Conservation (phyloP, 2,888 invertebrate genomes). For the Cynaeus angustus region DNA sequence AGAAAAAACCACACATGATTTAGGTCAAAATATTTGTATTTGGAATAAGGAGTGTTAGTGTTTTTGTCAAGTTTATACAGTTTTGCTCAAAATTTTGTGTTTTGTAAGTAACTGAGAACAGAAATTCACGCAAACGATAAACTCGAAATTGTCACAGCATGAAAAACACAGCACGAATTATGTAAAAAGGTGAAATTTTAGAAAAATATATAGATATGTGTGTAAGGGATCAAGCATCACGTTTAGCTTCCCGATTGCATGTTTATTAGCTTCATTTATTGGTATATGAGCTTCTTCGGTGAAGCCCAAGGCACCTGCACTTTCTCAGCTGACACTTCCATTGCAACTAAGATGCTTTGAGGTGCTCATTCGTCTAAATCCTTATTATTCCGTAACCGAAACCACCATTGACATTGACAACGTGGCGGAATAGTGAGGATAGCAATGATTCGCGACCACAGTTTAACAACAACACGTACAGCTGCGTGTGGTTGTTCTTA, state of each 20-base stretch:
- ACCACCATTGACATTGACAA: too few species aligned
- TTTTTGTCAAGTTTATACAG: too few species aligned
- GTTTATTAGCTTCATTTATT: constrained; percentile 61
- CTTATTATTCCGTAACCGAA: constrained; percentile 17
- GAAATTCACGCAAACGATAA: too few species aligned
- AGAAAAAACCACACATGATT: too few species aligned
- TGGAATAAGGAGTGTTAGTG: too few species aligned
- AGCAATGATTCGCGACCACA: constrained; percentile 3
- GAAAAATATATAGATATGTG: neutral
- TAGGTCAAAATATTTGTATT: too few species aligned
- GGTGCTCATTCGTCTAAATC: constrained; percentile 15
- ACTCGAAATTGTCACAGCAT: too few species aligned
- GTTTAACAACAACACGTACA: too few species aligned
- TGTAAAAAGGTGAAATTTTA: too few species aligned
- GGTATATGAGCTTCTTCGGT: constrained; percentile 58
- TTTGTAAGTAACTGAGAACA: too few species aligned
- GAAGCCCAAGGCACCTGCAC: constrained; percentile 62
- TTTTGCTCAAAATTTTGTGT: too few species aligned
- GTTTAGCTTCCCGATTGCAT: constrained; percentile 62
- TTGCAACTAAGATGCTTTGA: constrained; percentile 38
- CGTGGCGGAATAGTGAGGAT: neutral
- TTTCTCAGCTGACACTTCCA: constrained; percentile 48
- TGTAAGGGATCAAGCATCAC: constrained; percentile 3
- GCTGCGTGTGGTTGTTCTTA: constrained; percentile 1
- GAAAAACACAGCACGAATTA: neutral